A percentile compares a stretch with the other conserved stretches of the same genome.
Conservation (phyloP, 2,797 vertebrate species). For the Amniataba percoides region DNA sequence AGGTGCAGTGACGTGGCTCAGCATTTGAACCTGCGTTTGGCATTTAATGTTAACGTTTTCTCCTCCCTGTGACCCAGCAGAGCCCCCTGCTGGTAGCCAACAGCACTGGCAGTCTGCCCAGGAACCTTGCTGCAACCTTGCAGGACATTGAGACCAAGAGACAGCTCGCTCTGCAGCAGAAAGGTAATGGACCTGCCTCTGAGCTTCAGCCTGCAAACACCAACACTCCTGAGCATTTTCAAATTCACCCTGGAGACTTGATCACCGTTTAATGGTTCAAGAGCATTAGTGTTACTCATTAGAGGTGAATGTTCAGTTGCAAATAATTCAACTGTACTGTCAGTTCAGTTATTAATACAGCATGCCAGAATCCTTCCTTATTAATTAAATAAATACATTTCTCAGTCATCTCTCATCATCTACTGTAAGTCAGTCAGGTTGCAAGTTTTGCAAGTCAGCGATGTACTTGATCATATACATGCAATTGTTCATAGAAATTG, state of each 20-base stretch:
- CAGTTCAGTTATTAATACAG: background rate
- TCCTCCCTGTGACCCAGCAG: conserved; percentile 72
- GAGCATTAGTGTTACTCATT: background rate
- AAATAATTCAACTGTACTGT: background rate
- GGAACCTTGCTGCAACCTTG: conserved; percentile 92
- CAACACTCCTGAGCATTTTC: background rate
- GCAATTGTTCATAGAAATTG: no score
- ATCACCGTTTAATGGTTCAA: background rate
- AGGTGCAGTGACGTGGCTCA: background rate
- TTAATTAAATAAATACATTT: background rate
- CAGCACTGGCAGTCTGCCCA: conserved; percentile 90
- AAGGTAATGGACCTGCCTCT: conserved; percentile 83
- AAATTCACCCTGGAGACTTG: background rate
- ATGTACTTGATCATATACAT: no score
- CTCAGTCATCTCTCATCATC: background rate
- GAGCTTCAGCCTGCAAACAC: background rate
- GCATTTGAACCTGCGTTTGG: background rate
- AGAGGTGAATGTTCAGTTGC: background rate
- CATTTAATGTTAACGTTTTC: background rate
- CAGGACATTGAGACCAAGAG: conserved; percentile 97
- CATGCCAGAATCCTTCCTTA: background rate
- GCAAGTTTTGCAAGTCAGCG: no score
- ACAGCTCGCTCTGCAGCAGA: conserved; percentile 95
- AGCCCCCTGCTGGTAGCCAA: conserved; percentile 83
- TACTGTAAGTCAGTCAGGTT: no score